Evolutionary conservation across 2,888 invertebrate genomes (phyloP).

Genomic region (Zygogramma bicolorata): DNA sequence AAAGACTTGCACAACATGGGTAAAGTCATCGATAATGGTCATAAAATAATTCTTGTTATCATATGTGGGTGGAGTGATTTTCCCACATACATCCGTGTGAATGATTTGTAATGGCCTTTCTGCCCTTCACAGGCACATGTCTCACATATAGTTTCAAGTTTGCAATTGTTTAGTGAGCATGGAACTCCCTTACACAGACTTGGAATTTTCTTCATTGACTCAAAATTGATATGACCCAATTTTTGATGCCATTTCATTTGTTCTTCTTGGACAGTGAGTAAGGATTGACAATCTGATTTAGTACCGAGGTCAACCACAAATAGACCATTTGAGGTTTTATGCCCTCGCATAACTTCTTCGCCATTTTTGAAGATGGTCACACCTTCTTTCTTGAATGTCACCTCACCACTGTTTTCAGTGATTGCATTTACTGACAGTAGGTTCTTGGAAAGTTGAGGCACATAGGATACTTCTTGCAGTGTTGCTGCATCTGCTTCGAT

Average conservation of each 20-base stretch:
- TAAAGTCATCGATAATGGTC: background rate
- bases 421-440: background rate
- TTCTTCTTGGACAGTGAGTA: background rate
- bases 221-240: too few species aligned
- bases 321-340: background rate
- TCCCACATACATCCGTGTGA: slow-evolving; percentile 4
- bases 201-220: background rate
- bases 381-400: background rate
- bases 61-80: background rate
- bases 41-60: background rate
- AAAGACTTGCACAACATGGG: background rate
- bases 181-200: background rate
- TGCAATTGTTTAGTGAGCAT: too few species aligned
- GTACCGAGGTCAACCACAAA: background rate
- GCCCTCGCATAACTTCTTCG: background rate
- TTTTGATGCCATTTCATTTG: background rate
- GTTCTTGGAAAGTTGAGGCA: background rate
- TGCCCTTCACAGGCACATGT: background rate
- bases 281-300: background rate
- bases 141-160: too few species aligned
- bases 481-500: too few species aligned
- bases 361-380: background rate
- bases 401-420: background rate
- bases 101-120: slow-evolving; percentile 9
- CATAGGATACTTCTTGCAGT: background rate